These are phyloP conservation scores for Melanerpes aurifrons DNA, from an alignment of 2,113 vertebrate genomes.

Conservation along the genomic window DNA sequence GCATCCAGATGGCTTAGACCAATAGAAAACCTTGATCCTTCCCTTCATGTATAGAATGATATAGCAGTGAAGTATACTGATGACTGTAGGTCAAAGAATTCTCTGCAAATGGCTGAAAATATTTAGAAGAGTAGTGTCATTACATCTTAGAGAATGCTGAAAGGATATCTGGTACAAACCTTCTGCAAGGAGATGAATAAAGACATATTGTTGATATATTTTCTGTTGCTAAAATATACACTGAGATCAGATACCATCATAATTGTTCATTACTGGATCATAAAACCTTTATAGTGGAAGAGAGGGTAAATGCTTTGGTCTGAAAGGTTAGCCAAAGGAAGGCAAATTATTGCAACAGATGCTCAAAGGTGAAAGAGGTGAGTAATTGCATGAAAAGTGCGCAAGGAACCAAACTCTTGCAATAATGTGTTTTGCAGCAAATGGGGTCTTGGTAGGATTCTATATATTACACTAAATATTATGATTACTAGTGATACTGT, in stretches of 20 bases:
- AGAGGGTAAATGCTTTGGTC: slow-evolving; percentile 29
- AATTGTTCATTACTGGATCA: slow-evolving; percentile 54
- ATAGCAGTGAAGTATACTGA: background rate
- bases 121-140: slow-evolving; percentile 34
- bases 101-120: slow-evolving; percentile 22
- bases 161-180: slow-evolving; percentile 9
- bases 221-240: slow-evolving; percentile 29
- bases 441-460: slow-evolving; percentile 19
- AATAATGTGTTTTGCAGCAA: background rate
- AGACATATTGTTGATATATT: slow-evolving; percentile 18
- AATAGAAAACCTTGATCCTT: background rate
- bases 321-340: slow-evolving; percentile 55
- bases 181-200: slow-evolving; percentile 9
- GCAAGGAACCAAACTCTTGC: slow-evolving; percentile 7
- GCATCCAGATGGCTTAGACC: background rate
- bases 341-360: slow-evolving; percentile 29
- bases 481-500: slow-evolving; percentile 42
- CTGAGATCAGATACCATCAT: slow-evolving; percentile 28
- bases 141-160: background rate
- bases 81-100: background rate
- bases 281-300: slow-evolving; percentile 44
- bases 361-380: background rate
- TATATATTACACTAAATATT: slow-evolving; percentile 23
- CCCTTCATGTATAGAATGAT: background rate
- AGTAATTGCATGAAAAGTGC: slow-evolving; percentile 11